phyloP scores from a whole-genome alignment of 2,113 vertebrate species.

The Protobothrops flavoviridis region DNA sequence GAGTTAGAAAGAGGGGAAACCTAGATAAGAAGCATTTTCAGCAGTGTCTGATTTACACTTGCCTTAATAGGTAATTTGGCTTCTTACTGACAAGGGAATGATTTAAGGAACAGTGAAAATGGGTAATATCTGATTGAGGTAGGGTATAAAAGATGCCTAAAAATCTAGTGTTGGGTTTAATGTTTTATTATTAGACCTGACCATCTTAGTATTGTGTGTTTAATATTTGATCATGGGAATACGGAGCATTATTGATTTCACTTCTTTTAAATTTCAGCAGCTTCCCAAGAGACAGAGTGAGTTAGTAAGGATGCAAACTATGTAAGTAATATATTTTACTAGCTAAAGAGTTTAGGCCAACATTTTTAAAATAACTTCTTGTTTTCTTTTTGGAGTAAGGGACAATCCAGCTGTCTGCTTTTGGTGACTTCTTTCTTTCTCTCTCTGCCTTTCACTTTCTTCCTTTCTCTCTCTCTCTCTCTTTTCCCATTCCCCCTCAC shows the following conservation, averaged over 20 bases:
- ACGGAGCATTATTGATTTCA: slow-evolving; percentile 64
- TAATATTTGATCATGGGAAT: slow-evolving; percentile 42
- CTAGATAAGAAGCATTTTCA: accelerated
- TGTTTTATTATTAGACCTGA: slow-evolving; percentile 18
- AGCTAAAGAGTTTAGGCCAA: slow-evolving; percentile 62
- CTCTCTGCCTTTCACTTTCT: slow-evolving; percentile 55
- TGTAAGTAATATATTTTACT: slow-evolving; percentile 62
- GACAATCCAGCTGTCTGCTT: slow-evolving; percentile 66
- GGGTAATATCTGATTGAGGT: background rate
- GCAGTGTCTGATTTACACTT: background rate
- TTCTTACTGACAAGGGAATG: background rate
- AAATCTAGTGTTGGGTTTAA: slow-evolving; percentile 2
- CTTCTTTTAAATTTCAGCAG: slow-evolving; percentile 70
- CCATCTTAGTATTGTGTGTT: slow-evolving; percentile 39
- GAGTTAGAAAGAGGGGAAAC: background rate
- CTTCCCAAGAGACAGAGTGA: slow-evolving; percentile 68
- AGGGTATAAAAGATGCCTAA: slow-evolving; percentile 7
- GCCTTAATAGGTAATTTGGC: background rate
- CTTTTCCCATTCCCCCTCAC: slow-evolving; percentile 36
- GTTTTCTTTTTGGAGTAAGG: slow-evolving; percentile 62
- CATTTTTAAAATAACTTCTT: slow-evolving; percentile 34
- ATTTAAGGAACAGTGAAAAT: background rate
- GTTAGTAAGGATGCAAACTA: slow-evolving; percentile 65
- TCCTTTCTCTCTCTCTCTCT: slow-evolving; percentile 54
- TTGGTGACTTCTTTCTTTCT: slow-evolving; percentile 54